Percentiles rank a stretch among this genome's conserved stretches.
phyloP scores from a whole-genome alignment of 2,888 invertebrate species.

The Azorinus chamasolen region DNA sequence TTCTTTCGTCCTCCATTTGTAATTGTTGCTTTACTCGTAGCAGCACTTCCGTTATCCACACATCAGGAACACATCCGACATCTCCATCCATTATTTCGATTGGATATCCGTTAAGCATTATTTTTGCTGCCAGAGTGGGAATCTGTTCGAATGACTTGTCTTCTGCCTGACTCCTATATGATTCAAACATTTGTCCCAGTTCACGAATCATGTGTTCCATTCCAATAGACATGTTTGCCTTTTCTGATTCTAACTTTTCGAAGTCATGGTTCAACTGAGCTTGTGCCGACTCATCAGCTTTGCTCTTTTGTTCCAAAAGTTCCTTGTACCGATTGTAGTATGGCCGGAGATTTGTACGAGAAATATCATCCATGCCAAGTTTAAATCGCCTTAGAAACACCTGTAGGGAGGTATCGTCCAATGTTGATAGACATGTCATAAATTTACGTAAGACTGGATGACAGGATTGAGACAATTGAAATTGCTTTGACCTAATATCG shows the following conservation, averaged over 20 bases:
- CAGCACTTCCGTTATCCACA: neutral
- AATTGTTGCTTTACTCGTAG: neutral
- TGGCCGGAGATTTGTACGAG: neutral
- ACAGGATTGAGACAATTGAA: neutral
- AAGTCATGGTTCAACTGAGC: neutral
- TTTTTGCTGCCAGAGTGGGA: neutral
- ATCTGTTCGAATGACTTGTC: neutral
- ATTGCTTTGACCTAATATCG: too few species aligned
- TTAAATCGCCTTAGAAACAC: constrained; percentile 17
- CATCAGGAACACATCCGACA: constrained; percentile 2
- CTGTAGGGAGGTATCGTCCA: neutral
- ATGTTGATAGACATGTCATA: neutral
- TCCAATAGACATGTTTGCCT: neutral
- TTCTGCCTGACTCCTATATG: neutral
- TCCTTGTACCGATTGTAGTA: constrained; percentile 6
- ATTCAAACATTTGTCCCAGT: constrained; percentile 25
- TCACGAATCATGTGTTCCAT: constrained; percentile 21
- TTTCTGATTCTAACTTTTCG: neutral
- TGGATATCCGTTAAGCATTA: constrained; percentile 19
- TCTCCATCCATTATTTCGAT: constrained; percentile 25
- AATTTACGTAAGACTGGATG: neutral
- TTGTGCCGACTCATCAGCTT: neutral
- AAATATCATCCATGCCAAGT: constrained; percentile 7
- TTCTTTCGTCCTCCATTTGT: neutral
- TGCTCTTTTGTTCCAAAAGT: neutral